phyloP scores from a whole-genome alignment of 2,113 vertebrate species.

The Xiphophorus maculatus region DNA sequence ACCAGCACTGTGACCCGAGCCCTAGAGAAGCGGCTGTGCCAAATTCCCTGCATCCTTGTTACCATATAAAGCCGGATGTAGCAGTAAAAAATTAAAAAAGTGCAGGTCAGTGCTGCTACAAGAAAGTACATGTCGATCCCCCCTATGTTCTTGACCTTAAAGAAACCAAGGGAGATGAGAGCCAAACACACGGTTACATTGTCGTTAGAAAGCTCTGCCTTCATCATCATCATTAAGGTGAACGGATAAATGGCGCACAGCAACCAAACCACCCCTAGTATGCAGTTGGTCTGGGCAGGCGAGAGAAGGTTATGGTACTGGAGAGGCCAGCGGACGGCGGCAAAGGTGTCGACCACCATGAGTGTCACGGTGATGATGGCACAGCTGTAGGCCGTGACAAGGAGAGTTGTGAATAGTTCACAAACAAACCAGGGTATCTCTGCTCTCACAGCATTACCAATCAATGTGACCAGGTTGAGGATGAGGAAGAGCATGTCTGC shows the following conservation, averaged over 20 bases:
- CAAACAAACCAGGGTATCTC: slow-evolving; percentile 64
- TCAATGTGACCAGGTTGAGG: slow-evolving; percentile 70
- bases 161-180: slow-evolving; percentile 64
- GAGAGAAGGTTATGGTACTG: slow-evolving; percentile 75
- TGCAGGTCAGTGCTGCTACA: slow-evolving; percentile 68
- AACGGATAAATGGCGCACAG: slow-evolving; percentile 74
- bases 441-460: slow-evolving; percentile 52
- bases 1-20: slow-evolving; percentile 81
- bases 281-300: slow-evolving; percentile 55
- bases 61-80: slow-evolving; percentile 82
- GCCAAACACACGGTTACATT: slow-evolving; percentile 68
- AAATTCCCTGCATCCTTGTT: slow-evolving; percentile 81
- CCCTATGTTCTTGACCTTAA: slow-evolving; percentile 23
- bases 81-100: slow-evolving; percentile 78
- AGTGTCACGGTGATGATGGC: slow-evolving; percentile 81
- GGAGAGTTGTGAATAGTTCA: slow-evolving; percentile 67
- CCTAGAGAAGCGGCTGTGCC: slow-evolving; percentile 79
- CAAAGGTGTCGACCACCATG: slow-evolving; percentile 82
- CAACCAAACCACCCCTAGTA: slow-evolving; percentile 75
- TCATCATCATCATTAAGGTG: slow-evolving; percentile 68
- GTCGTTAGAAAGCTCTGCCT: background rate
- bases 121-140: slow-evolving; percentile 71
- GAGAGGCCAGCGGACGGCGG: slow-evolving; percentile 81
- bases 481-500: slow-evolving; percentile 80
- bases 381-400: slow-evolving; percentile 71